These are phyloP conservation scores for Selene dorsalis DNA, from an alignment of 2,797 vertebrate species.

Conservation along the genomic window DNA sequence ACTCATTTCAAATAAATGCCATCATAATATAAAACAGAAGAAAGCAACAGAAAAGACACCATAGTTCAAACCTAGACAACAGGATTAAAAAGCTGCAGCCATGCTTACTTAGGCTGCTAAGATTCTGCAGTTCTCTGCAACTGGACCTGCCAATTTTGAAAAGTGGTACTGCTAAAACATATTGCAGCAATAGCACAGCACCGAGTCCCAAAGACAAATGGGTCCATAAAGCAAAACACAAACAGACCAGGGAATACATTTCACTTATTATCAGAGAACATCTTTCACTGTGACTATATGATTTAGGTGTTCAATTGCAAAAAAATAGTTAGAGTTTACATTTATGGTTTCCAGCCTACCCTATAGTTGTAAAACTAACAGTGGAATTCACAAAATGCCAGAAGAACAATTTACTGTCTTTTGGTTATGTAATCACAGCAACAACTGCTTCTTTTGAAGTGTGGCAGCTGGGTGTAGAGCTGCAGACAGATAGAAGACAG, in stretches of 20 bases:
- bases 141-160: slow-evolving; percentile 51
- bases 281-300: slow-evolving; percentile 21
- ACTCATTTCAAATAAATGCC: neutral
- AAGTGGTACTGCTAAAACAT: slow-evolving; percentile 45
- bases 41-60: neutral
- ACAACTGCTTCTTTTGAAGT: slow-evolving; percentile 42
- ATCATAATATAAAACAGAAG: neutral
- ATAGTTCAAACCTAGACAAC: neutral
- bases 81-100: slow-evolving; percentile 7
- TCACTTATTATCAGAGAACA: slow-evolving; percentile 27
- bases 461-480: slow-evolving; percentile 14
- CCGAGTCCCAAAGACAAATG: slow-evolving; percentile 44
- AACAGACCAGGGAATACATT: slow-evolving; percentile 27
- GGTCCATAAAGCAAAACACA: slow-evolving; percentile 50
- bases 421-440: slow-evolving; percentile 53
- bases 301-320: slow-evolving; percentile 45
- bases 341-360: slow-evolving; percentile 6
- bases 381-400: slow-evolving; percentile 31
- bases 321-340: slow-evolving; percentile 27
- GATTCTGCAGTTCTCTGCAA: slow-evolving; percentile 31
- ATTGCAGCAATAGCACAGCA: slow-evolving; percentile 31
- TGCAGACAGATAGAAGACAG: slow-evolving; percentile 34
- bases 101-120: slow-evolving; percentile 10
- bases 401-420: slow-evolving; percentile 31
- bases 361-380: slow-evolving; percentile 1